Evolutionary conservation across 1,140 invertebrate species (phyloP), one percentile per base, ranked within the genome.

Genomic region (Notospermus geniculatus): DNA sequence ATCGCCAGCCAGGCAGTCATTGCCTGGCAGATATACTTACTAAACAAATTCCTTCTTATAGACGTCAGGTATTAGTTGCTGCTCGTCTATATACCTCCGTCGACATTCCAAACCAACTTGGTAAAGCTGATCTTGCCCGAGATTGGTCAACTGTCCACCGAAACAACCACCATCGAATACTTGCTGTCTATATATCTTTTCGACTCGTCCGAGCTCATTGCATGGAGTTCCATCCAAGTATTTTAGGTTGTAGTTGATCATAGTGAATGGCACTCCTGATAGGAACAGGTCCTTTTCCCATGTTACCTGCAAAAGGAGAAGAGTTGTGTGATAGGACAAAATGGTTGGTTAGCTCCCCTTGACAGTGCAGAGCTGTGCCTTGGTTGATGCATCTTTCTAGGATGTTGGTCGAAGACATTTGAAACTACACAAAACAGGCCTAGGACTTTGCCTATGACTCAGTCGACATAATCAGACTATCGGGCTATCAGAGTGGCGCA

Each of bases 71-170:
- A 74, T 32, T 13, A 74, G 41, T 17, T 56, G 29, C 15, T 61
- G 41, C 4, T 66, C 45, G 13, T 67, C 45, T 5, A 73, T 60
- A 62, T 76, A 76, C 5, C 57, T 11, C 25, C 57, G 50, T 13
- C 68, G 63, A 11, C 72, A 54, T 19, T 11, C 15, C 43, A 22
- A 27, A 1, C 74, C 74, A 22, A 73, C 52, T 0, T 53, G 15
- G 60, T 70, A 74, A 59, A 65, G 65, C 62, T 76, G 74, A 25
- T 71, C 58, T 59, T 73, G 66, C 11, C 74, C 74, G 15, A 64
- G 59, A 32, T 43, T 60, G 17, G 74, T 74, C 22, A 76, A 63
- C 27, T 60, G 41, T 30, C 72, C 74, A 25, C 32, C 25, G 29
- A 54, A 29, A 29, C 53, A 63, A 36, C 72, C 72, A 54, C 69